Conservation (phyloP, 2,113 vertebrate genomes). For the Sander vitreus region DNA sequence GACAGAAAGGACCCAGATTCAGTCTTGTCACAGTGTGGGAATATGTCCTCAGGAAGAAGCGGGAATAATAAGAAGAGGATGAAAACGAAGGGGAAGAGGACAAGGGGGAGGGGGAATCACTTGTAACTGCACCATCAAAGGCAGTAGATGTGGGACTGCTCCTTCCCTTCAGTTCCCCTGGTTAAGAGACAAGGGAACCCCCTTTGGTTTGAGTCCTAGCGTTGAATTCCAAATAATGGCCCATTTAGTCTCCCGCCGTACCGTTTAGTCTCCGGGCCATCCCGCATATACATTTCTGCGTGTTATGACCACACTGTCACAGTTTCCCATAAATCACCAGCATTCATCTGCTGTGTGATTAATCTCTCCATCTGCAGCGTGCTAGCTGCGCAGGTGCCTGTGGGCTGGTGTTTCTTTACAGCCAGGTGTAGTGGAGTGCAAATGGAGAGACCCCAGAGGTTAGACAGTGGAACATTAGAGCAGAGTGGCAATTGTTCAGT, state of each 20-base stretch:
- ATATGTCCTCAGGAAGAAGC: slow-evolving; percentile 60
- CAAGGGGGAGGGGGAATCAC: slow-evolving; percentile 37
- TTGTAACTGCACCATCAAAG: slow-evolving; percentile 77
- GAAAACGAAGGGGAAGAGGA: slow-evolving; percentile 51
- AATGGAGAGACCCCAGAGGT: slow-evolving; percentile 31
- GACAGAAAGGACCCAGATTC: slow-evolving; percentile 67
- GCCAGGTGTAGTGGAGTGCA: slow-evolving; percentile 66
- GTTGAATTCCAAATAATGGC: slow-evolving; percentile 66
- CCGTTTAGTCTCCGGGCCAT: slow-evolving; percentile 45
- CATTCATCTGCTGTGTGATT: slow-evolving; percentile 65
- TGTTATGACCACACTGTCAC: slow-evolving; percentile 78
- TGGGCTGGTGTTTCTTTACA: slow-evolving; percentile 65
- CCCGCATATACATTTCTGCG: slow-evolving; percentile 63
- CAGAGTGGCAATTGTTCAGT: slow-evolving; percentile 61
- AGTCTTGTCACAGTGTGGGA: slow-evolving; percentile 70
- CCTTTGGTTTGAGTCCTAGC: slow-evolving; percentile 40
- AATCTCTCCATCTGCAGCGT: slow-evolving; percentile 69
- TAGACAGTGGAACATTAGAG: slow-evolving; percentile 58
- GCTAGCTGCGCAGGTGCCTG: slow-evolving; percentile 69
- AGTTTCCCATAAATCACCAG: slow-evolving; percentile 70
- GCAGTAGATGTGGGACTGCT: slow-evolving; percentile 65
- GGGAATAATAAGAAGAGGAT: slow-evolving; percentile 55
- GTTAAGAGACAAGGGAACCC: slow-evolving; percentile 35
- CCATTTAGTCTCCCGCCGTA: slow-evolving; percentile 41
- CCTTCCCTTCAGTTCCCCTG: slow-evolving; percentile 30